Conservation (phyloP, 2,797 vertebrate genomes). For the Oceanodroma leucorhoa region DNA sequence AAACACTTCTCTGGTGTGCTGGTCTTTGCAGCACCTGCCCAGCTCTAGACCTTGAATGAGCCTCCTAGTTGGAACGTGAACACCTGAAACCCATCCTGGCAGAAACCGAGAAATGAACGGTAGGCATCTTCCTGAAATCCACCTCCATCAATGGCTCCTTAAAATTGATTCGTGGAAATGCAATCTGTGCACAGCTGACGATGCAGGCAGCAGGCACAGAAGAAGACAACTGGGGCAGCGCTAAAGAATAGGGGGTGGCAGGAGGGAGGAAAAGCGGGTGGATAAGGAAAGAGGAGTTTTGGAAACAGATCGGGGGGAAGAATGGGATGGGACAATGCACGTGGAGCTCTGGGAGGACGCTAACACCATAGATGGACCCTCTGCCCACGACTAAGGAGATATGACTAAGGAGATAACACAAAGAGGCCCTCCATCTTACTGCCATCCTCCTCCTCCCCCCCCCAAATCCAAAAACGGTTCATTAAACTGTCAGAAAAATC, state of each 20-base stretch:
- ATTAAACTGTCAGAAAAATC: constrained; percentile 4
- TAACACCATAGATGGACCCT: neutral
- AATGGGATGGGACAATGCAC: neutral
- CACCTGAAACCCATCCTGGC: neutral
- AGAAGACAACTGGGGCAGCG: neutral
- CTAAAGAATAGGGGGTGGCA: neutral
- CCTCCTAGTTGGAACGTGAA: neutral
- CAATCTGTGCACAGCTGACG: neutral
- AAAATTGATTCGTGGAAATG: neutral
- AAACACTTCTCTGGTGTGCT: neutral
- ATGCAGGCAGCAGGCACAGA: neutral
- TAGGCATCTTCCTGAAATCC: neutral
- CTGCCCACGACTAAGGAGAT: neutral
- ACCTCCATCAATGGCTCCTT: neutral
- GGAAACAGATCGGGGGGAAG: neutral
- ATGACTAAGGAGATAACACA: neutral
- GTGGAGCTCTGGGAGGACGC: neutral
- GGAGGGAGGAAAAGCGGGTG: neutral
- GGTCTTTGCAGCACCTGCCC: neutral
- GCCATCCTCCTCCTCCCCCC: neutral
- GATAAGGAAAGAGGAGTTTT: neutral
- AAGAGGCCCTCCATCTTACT: neutral
- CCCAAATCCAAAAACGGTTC: neutral
- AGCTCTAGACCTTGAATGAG: neutral
- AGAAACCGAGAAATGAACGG: neutral